phyloP scores from a whole-genome alignment of 1,140 invertebrate genomes.

The Littorina saxatilis region DNA sequence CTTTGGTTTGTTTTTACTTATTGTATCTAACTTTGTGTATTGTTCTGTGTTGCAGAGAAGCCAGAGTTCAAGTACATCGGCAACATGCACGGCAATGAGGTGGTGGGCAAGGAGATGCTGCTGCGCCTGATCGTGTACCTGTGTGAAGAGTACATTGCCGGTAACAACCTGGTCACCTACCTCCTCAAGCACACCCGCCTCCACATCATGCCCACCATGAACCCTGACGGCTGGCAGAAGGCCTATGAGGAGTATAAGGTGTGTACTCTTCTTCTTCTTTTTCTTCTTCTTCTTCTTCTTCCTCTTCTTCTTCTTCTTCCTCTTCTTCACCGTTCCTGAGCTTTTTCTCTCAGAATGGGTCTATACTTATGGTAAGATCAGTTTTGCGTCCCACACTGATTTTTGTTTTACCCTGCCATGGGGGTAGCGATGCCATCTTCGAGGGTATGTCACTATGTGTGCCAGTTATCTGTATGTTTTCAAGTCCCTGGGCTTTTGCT shows the following conservation, averaged over 20 bases:
- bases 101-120: slow-evolving; percentile 89
- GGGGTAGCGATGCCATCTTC: too few relatives aligned
- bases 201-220: slow-evolving; percentile 92
- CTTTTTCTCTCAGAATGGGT: too few relatives aligned
- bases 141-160: slow-evolving; percentile 85
- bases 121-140: slow-evolving; percentile 90
- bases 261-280: not conserved
- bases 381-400: too few relatives aligned
- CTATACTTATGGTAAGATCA: too few relatives aligned
- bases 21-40: too few relatives aligned
- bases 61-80: slow-evolving; percentile 87
- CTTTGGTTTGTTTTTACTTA: too few relatives aligned
- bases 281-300: not conserved
- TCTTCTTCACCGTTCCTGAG: too few relatives aligned
- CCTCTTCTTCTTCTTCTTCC: too few relatives aligned
- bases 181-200: slow-evolving; percentile 88
- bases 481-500: too few relatives aligned
- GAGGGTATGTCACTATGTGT: too few relatives aligned
- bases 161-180: slow-evolving; percentile 79
- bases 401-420: too few relatives aligned
- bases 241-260: slow-evolving; percentile 80
- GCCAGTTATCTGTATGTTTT: too few relatives aligned
- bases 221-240: slow-evolving; percentile 92
- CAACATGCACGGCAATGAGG: slow-evolving; percentile 96
- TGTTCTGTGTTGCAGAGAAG: slow-evolving; percentile 83